A percentile compares a stretch with the other conserved stretches of the same genome.
These are phyloP conservation scores for Nysson spinosus DNA, from an alignment of 2,888 invertebrate species.

Conservation along the genomic window DNA sequence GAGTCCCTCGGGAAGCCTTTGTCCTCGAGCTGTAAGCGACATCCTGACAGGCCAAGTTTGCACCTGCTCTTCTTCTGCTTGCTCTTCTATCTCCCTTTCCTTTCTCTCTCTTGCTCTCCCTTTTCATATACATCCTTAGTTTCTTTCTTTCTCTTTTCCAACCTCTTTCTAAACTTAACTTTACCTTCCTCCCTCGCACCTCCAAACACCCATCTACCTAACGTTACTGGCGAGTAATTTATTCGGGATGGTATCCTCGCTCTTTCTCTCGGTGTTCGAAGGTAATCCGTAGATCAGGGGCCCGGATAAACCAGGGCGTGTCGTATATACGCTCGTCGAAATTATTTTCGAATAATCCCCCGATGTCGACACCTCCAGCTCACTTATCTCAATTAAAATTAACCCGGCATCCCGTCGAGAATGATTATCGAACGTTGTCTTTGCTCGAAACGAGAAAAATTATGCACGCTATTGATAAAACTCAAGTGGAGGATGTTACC, in stretches of 20 bases:
- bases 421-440: no score
- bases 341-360: constrained; percentile 57
- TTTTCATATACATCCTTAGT: constrained; percentile 8
- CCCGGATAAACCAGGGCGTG: constrained; percentile 35
- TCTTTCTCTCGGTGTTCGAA: constrained; percentile 26
- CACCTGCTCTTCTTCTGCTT: constrained; percentile 74
- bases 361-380: constrained; percentile 35
- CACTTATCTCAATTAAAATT: constrained; percentile 38
- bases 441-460: no score
- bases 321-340: constrained; percentile 31
- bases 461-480: no score
- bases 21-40: constrained; percentile 77
- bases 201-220: constrained; percentile 50
- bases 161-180: constrained; percentile 63
- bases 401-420: background rate
- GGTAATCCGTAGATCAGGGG: constrained; percentile 59
- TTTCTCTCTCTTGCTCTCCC: constrained; percentile 19
- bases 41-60: constrained; percentile 77
- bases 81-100: constrained; percentile 18
- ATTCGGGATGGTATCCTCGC: constrained; percentile 60
- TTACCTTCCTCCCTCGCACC: no score
- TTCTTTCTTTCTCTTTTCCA: constrained; percentile 31
- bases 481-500: no score
- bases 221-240: constrained; percentile 66
- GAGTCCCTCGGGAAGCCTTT: constrained; percentile 76